A percentile compares a stretch with the other conserved stretches of the same genome.
phyloP scores from a whole-genome alignment of 2,113 vertebrate species.

The Rhinolophus ferrumequinum region DNA sequence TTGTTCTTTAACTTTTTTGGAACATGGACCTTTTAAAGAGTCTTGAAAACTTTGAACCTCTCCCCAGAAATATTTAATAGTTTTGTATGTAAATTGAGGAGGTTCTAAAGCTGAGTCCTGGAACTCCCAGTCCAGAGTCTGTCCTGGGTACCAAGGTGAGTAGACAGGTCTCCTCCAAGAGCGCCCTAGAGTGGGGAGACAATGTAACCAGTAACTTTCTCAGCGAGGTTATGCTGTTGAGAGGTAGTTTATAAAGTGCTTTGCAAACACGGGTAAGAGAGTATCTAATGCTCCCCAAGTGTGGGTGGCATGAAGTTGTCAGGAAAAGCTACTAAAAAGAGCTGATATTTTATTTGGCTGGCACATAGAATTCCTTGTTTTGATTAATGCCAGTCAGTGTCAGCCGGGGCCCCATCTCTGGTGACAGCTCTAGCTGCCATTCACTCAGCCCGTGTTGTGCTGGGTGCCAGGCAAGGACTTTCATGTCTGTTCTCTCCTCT shows the following conservation, averaged over 20 bases:
- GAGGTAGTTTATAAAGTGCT: neutral
- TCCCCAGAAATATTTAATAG: neutral
- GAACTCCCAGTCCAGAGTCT: neutral
- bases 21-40: neutral
- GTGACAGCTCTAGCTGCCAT: neutral
- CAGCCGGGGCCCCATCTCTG: neutral
- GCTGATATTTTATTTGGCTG: neutral
- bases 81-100: neutral
- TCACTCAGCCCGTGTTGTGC: neutral
- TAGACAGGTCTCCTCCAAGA: neutral
- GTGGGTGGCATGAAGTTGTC: neutral
- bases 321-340: neutral
- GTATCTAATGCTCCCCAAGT: neutral
- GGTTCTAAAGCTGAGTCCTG: neutral
- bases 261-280: neutral
- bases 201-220: neutral
- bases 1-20: neutral
- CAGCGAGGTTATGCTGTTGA: neutral
- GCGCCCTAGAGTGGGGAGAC: neutral
- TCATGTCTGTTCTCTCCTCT: neutral
- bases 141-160: neutral
- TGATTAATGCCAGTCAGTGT: neutral
- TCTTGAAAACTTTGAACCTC: neutral
- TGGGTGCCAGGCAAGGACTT: neutral
- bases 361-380: neutral